Percentiles rank a stretch among this genome's conserved stretches.
phyloP scores from a whole-genome alignment of 2,113 vertebrate species.

The Ornithorhynchus anatinus region DNA sequence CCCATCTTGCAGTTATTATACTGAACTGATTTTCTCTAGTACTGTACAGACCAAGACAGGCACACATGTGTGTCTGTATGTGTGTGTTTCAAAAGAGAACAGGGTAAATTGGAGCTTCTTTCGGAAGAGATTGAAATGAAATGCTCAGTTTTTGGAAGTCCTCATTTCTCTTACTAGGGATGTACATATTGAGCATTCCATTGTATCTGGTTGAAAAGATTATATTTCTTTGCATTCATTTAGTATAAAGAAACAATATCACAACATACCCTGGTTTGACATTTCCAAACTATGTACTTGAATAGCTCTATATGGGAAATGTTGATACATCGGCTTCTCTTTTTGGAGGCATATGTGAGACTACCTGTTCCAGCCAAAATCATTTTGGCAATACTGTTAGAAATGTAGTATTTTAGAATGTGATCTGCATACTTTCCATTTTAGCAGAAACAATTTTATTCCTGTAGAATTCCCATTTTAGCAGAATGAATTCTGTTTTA shows the following conservation, averaged over 20 bases:
- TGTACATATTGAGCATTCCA: not conserved
- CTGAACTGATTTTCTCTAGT: not conserved
- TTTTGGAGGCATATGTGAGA: no score
- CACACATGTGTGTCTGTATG: not conserved
- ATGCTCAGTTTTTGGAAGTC: slow-evolving; percentile 24
- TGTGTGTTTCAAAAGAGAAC: not conserved
- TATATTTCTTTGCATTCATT: not conserved
- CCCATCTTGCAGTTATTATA: not conserved
- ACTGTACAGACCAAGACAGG: not conserved
- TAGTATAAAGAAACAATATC: not conserved
- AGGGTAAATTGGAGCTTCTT: not conserved
- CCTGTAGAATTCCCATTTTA: no score
- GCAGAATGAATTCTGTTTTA: no score
- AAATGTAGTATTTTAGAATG: no score
- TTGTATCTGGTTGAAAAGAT: not conserved
- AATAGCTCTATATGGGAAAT: no score
- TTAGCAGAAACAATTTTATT: no score
- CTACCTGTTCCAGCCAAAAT: no score
- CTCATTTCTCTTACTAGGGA: slow-evolving; percentile 19
- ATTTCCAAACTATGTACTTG: not conserved
- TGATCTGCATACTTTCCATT: no score
- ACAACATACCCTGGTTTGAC: not conserved
- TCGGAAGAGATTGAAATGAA: not conserved
- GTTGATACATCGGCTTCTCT: no score
- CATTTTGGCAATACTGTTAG: no score